phyloP scores from a whole-genome alignment of 2,797 vertebrate species.

The Kryptopterus vitreolus region DNA sequence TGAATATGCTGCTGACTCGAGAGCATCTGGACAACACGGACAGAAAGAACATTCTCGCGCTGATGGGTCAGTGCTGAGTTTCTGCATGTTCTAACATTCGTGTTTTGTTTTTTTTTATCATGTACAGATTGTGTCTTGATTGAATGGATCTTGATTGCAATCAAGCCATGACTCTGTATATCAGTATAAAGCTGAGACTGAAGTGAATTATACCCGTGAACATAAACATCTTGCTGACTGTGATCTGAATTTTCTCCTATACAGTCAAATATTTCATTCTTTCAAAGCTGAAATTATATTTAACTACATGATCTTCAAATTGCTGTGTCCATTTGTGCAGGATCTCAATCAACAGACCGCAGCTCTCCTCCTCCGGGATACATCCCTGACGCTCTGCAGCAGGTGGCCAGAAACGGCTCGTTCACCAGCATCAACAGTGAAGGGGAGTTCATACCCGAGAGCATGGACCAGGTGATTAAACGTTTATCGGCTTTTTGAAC shows the following conservation, averaged over 20 bases:
- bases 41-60: conserved; percentile 79
- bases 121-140: not conserved
- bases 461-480: conserved; percentile 92
- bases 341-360: conserved; percentile 86
- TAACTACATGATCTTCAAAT: not conserved
- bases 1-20: conserved; percentile 82
- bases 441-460: conserved; percentile 98
- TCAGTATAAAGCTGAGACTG: not conserved
- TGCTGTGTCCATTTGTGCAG: conserved; percentile 62
- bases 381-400: conserved; percentile 95
- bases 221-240: too few species aligned
- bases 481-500: not conserved
- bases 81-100: not conserved
- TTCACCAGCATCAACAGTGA: conserved; percentile 99
- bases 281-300: not conserved
- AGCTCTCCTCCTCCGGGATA: conserved; percentile 98
- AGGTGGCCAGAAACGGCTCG: conserved; percentile 94
- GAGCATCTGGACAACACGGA: conserved; percentile 91
- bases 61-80: conserved; percentile 77
- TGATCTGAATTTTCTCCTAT: too few species aligned
- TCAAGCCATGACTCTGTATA: not conserved
- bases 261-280: not conserved
- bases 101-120: not conserved
- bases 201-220: not conserved
- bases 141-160: not conserved